Base-by-base conservation (phyloP, 1,140 invertebrate species). In the Ptiloglossa arizonensis region DNA sequence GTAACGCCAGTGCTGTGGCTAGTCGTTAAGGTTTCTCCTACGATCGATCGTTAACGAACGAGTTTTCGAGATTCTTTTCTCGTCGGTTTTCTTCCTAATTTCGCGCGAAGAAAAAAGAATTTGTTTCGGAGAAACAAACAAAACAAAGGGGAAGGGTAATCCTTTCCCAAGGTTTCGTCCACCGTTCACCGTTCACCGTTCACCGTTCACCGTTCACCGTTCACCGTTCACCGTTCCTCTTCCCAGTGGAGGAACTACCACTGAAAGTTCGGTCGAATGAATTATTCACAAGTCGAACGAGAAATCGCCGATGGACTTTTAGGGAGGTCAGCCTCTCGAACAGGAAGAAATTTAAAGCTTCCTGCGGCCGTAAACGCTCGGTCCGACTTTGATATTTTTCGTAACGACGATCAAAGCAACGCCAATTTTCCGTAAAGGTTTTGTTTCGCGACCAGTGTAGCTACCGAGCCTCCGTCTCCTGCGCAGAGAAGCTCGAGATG, bases 201-300 rank as follows among this genome's bases (percentile, higher is more conserved):
- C 4, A 13, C n/a, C 6, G 50, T 5, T 22, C 4, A 11, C 22
- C 50, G 22, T 52, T 52, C 50, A 6, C 50, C 22, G 8, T 22
- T 52, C 0, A 0, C 50, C 22, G 50, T 19, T 32, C 0, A 6
- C 19, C 11, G 17, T 46, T 46, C 41, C 29, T 19, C 38, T 35
- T 13, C 9, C 19, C 56, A 17, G 4, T 5, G 9, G 11, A 1
- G 5, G 29, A 2, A 27, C 46, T 15, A 71, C 41, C 56, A 9
- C 35, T 9, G 41, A 29, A 68, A 75, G 9, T 64, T n/a, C 1
- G 5, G 0, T 19, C 50, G 24, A 35, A 74, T 74, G 71, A 75
- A 68, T 75, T 57, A 75, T 75, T 75, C 72, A 68, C 27, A 8
- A n/a, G 38, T 27, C 38, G 63, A 75, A 68, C n/a, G 52, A 57